Percentiles rank a stretch among this genome's conserved stretches.
Evolutionary conservation across 2,113 vertebrate species (phyloP).

Genomic region (Phalacrocorax aristotelis): DNA sequence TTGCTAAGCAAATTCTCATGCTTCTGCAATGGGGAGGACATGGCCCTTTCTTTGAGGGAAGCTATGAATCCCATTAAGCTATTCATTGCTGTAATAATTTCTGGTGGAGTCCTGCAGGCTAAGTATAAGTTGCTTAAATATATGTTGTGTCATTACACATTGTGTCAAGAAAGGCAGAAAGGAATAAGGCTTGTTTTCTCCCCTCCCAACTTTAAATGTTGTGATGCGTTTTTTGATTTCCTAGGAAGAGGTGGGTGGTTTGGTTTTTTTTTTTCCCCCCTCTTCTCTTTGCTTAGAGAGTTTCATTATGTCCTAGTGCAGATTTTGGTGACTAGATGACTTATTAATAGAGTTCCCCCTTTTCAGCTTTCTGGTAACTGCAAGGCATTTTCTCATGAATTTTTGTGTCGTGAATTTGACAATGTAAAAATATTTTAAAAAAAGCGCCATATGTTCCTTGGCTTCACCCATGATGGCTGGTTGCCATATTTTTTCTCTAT

Average conservation of each 20-base stretch:
- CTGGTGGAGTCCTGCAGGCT: background rate
- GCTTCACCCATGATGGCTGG: background rate
- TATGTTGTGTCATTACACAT: background rate
- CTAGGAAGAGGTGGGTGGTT: background rate
- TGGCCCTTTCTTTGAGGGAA: background rate
- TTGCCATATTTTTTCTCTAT: slow-evolving; percentile 15
- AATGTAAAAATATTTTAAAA: background rate
- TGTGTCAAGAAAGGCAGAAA: background rate
- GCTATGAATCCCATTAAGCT: background rate
- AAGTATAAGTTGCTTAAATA: background rate
- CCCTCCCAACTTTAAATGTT: background rate
- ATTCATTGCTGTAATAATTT: background rate
- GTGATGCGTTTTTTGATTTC: background rate
- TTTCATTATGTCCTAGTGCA: background rate
- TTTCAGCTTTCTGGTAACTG: slow-evolving; percentile 14
- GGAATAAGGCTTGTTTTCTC: background rate
- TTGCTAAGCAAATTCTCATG: background rate
- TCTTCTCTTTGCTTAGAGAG: background rate
- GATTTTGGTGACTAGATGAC: background rate
- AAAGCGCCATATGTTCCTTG: background rate
- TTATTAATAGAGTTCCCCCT: background rate
- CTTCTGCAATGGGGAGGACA: background rate
- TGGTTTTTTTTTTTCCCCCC: background rate
- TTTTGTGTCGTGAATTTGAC: slow-evolving; percentile 42
- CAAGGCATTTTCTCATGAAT: slow-evolving; percentile 52